Base-by-base conservation (phyloP, 1,140 invertebrate genomes). In the Anastrepha ludens region DNA sequence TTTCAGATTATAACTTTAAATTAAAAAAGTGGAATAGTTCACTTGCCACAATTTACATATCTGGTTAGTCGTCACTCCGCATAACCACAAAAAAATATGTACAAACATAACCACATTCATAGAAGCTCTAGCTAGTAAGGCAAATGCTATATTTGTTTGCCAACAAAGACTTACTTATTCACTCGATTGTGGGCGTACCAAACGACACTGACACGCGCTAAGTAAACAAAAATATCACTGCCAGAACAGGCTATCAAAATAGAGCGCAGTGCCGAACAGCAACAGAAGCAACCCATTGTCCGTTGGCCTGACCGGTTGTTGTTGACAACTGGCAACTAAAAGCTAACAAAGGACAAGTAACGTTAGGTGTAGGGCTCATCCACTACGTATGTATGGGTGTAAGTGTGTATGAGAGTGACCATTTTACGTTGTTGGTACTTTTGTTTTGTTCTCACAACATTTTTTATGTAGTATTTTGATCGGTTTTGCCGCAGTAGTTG, bases 321-420 rank as follows among this genome's bases (percentile, higher is more conserved):
- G 67, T 47, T 74, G 67, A 74, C 39, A 74, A 74, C 44, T 74
- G 44, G 70, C 67, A 41, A 74, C 67, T 6, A 65, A 29, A 65
- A 29, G 64, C 64, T 74, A 39, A 44, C 67, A 74, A 74, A 74
- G 41, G 41, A 74, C 41, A 41, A 74, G 41, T 44, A 74, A 74
- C 9, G 39, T 9, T 8, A 74, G 44, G 44, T 17, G 13, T 29
- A 0, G 4, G 67, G 13, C 15, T 41, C 39, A 70, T 8, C 20
- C 8, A 62, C n/a, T 62, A n/a, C 6, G 15, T 17, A 47, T 47
- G 41, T 4, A 8, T 47, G 70, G 17, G 41, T 47, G 5, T 74
- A 6, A 1, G 11, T 70, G 29, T 20, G 70, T 47, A 47, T 74
- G 44, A 15, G 44, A 3, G 13, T 74, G 41, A 74, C 13, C 15